Conservation (phyloP, 2,888 invertebrate genomes). For the Anaspis maculata region DNA sequence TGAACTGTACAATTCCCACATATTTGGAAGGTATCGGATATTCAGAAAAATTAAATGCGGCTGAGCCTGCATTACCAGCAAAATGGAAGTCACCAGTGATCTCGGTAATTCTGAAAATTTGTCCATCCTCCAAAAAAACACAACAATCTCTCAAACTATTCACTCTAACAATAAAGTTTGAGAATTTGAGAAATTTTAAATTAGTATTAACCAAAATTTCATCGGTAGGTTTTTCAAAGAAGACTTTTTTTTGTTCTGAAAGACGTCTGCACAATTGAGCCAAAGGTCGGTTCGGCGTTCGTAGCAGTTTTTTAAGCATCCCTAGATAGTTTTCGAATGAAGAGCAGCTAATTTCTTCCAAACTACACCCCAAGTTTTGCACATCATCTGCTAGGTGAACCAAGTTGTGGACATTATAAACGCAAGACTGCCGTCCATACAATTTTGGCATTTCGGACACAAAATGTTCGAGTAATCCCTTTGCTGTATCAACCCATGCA, state of each 20-base stretch:
- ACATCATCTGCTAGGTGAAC: slow-evolving; percentile 7
- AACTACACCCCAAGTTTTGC: not conserved
- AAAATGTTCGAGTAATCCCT: slow-evolving; percentile 10
- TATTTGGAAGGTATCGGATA: not conserved
- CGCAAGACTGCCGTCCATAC: slow-evolving; percentile 4
- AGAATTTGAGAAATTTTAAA: not conserved
- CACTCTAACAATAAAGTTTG: not conserved
- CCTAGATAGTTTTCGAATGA: slow-evolving; percentile 9
- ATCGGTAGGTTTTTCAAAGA: not conserved
- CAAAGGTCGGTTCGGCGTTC: not conserved
- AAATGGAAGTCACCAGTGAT: not conserved
- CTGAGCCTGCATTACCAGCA: not conserved
- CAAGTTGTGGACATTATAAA: slow-evolving; percentile 6
- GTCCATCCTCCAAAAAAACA: not conserved
- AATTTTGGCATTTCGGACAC: slow-evolving; percentile 9
- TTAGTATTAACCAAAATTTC: not conserved
- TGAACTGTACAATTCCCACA: not conserved
- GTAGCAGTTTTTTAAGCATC: not conserved
- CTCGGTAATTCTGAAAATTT: not conserved
- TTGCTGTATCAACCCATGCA: not conserved
- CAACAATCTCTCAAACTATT: not conserved
- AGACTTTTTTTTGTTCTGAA: not conserved
- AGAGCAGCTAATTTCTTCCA: slow-evolving; percentile 4
- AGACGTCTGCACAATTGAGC: slow-evolving; percentile 1
- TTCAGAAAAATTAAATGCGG: not conserved